phyloP scores from a whole-genome alignment of 2,888 invertebrate species.

The Protula sp. region DNA sequence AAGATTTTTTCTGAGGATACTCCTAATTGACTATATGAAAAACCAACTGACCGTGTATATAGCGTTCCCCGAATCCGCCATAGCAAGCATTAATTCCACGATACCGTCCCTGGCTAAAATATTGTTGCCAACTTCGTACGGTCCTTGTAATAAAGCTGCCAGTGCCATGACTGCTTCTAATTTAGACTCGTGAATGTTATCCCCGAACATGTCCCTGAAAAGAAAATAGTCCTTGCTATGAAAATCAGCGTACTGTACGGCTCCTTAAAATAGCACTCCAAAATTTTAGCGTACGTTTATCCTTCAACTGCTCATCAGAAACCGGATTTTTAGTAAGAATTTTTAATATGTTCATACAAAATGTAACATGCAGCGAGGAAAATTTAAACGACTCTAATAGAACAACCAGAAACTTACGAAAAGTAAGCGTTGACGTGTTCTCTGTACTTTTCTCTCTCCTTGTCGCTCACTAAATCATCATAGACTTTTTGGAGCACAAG shows the following conservation, averaged over 20 bases:
- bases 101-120: constrained; percentile 64
- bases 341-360: too few relatives aligned
- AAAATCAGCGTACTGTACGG: too few relatives aligned
- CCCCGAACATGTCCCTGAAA: constrained; percentile 67
- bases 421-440: constrained; percentile 43
- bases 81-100: constrained; percentile 90
- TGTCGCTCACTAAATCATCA: constrained; percentile 93
- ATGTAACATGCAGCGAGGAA: too few relatives aligned
- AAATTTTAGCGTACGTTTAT: not conserved
- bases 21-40: too few relatives aligned
- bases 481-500: constrained; percentile 85
- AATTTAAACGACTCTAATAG: too few relatives aligned
- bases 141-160: constrained; percentile 80
- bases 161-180: constrained; percentile 77
- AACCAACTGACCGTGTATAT: constrained; percentile 62
- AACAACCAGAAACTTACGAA: too few relatives aligned
- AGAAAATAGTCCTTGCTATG: not conserved
- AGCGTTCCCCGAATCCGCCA: constrained; percentile 88
- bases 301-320: too few relatives aligned
- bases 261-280: not conserved
- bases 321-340: too few relatives aligned
- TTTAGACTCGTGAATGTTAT: constrained; percentile 84
- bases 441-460: constrained; percentile 52
- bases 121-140: constrained; percentile 83
- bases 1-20: too few relatives aligned